A percentile compares a stretch with the other conserved stretches of the same genome.
Conservation (phyloP, 2,113 vertebrate species). For the Mobula hypostoma region DNA sequence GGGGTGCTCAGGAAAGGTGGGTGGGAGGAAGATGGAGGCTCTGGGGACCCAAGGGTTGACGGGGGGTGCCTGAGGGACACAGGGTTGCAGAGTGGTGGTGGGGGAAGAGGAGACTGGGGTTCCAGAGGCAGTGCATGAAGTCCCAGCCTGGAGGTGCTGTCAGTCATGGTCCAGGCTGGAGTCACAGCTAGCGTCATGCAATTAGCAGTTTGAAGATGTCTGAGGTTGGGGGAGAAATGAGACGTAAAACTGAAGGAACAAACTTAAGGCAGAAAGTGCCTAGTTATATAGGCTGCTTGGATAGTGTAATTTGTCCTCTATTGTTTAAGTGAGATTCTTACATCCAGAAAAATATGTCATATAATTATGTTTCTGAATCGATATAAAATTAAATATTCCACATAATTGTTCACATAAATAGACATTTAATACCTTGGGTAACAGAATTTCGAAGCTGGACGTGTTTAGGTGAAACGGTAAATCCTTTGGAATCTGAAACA, state of each 20-base stretch:
- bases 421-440: neutral
- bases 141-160: too few relatives aligned
- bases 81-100: too few relatives aligned
- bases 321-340: neutral
- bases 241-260: neutral
- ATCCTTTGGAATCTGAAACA: conserved; percentile 21
- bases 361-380: neutral
- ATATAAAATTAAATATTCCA: neutral
- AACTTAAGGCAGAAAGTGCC: neutral
- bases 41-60: too few relatives aligned
- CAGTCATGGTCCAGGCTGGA: too few relatives aligned
- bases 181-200: too few relatives aligned
- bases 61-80: too few relatives aligned
- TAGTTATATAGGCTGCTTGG: too few relatives aligned
- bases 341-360: neutral
- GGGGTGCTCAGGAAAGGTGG: too few relatives aligned
- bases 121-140: too few relatives aligned
- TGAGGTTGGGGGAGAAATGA: neutral
- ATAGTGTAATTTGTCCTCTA: neutral
- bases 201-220: too few relatives aligned
- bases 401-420: neutral
- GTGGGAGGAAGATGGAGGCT: too few relatives aligned
- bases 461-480: neutral
- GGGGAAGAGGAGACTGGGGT: too few relatives aligned
- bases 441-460: neutral